phyloP scores from a whole-genome alignment of 2,797 vertebrate species.

The Propithecus deckenii region DNA sequence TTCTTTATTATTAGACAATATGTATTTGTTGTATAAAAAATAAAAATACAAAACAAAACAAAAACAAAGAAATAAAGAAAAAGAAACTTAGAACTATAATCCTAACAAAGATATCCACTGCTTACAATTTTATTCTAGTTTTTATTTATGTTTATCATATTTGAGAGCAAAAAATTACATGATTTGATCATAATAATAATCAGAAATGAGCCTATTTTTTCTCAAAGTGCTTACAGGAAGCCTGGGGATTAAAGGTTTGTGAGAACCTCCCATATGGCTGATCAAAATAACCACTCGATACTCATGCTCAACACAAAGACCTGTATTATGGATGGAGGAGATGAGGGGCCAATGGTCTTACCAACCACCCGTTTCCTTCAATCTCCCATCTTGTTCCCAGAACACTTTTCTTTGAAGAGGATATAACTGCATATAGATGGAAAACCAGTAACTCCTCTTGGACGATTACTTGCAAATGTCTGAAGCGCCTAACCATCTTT shows the following conservation, averaged over 20 bases:
- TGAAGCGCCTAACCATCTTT: not conserved
- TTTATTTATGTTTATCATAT: not conserved
- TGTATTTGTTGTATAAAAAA: not conserved
- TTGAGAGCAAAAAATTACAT: not conserved
- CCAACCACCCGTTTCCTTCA: not conserved
- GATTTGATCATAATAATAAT: not conserved
- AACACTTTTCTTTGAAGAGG: not conserved
- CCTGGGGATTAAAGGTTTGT: not conserved
- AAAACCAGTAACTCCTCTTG: not conserved
- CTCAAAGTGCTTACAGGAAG: not conserved
- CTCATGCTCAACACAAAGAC: not conserved
- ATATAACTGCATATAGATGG: not conserved
- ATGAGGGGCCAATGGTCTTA: no score
- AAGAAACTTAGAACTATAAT: not conserved
- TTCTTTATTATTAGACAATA: not conserved
- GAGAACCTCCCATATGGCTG: no score
- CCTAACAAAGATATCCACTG: not conserved
- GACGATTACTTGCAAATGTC: not conserved
- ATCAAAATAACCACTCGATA: not conserved
- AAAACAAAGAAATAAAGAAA: not conserved
- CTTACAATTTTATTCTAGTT: not conserved
- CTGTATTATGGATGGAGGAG: not conserved
- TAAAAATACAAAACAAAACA: not conserved
- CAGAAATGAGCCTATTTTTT: not conserved
- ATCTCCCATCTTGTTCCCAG: not conserved